Evolutionary conservation across 1,140 invertebrate genomes (phyloP).

Genomic region (Homarus americanus): DNA sequence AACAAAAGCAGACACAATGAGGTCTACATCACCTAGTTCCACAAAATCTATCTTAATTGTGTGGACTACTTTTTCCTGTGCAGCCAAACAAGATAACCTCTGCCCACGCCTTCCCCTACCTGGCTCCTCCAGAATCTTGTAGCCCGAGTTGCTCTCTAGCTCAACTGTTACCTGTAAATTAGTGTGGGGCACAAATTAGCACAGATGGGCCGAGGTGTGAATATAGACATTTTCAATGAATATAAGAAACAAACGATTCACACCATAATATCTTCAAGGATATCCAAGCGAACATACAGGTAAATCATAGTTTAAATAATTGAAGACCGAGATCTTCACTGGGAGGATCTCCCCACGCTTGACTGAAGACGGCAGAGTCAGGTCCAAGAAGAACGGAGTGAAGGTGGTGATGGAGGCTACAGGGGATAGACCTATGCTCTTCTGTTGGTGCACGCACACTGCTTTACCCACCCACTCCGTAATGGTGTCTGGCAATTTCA

Average conservation of each 20-base stretch:
- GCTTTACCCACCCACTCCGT: constrained; percentile 87
- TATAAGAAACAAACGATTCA: not conserved
- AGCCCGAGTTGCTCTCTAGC: not conserved
- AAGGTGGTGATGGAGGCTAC: constrained; percentile 82
- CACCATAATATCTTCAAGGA: not conserved
- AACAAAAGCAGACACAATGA: not conserved
- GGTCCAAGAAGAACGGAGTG: constrained; percentile 86
- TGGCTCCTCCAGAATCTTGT: not conserved
- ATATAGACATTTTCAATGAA: too few species aligned
- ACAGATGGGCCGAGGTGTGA: not conserved
- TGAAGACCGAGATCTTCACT: constrained; percentile 85
- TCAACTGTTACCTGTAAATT: not conserved
- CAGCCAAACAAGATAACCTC: constrained; percentile 10
- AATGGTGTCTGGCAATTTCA: constrained; percentile 85
- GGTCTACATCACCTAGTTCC: constrained; percentile 6
- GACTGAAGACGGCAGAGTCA: constrained; percentile 85
- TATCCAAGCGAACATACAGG: constrained; percentile 82
- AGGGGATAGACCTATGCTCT: constrained; percentile 83
- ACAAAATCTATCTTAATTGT: constrained; percentile 16
- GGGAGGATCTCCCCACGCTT: constrained; percentile 85
- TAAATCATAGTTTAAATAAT: constrained; percentile 84
- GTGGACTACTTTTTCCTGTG: constrained; percentile 30
- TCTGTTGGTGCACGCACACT: constrained; percentile 83
- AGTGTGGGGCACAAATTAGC: too few species aligned
- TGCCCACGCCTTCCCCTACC: not conserved